phyloP scores from a whole-genome alignment of 2,888 invertebrate species.

The Yponomeuta cagnagella region DNA sequence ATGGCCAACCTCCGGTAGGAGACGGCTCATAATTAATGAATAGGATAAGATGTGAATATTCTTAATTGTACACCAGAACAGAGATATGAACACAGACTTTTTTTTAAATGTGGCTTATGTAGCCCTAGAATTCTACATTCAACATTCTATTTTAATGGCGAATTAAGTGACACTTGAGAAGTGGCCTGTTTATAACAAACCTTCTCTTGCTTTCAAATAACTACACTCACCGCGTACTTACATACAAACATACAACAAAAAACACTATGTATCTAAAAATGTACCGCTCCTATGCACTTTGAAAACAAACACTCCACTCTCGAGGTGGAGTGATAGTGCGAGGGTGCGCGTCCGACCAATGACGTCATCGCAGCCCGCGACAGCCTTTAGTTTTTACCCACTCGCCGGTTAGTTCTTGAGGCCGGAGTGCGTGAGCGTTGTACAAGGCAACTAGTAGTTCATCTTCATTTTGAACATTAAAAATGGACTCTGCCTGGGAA shows the following conservation, averaged over 20 bases:
- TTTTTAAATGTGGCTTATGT: too few relatives aligned
- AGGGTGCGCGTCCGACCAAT: conserved; percentile 66
- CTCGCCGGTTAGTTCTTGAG: conserved; percentile 24
- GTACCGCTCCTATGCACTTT: background rate
- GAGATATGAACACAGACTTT: too few relatives aligned
- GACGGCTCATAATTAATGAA: too few relatives aligned
- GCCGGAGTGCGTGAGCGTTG: background rate
- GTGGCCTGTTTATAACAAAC: too few relatives aligned
- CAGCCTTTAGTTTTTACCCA: conserved; percentile 24
- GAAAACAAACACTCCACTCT: background rate
- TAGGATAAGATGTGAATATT: too few relatives aligned
- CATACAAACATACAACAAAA: too few relatives aligned
- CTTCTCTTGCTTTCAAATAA: background rate
- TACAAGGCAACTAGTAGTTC: background rate
- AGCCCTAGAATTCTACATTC: too few relatives aligned
- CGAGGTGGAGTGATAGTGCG: conserved; percentile 20
- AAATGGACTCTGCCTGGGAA: background rate
- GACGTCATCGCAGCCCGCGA: conserved; percentile 37
- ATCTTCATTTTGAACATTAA: background rate
- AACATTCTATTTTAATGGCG: too few relatives aligned
- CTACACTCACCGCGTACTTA: background rate
- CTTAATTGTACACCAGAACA: too few relatives aligned
- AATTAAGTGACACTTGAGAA: too few relatives aligned
- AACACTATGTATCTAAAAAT: background rate
- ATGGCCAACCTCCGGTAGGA: too few relatives aligned